phyloP scores from a whole-genome alignment of 2,888 invertebrate species.

The Drosophila nr. medialis region DNA sequence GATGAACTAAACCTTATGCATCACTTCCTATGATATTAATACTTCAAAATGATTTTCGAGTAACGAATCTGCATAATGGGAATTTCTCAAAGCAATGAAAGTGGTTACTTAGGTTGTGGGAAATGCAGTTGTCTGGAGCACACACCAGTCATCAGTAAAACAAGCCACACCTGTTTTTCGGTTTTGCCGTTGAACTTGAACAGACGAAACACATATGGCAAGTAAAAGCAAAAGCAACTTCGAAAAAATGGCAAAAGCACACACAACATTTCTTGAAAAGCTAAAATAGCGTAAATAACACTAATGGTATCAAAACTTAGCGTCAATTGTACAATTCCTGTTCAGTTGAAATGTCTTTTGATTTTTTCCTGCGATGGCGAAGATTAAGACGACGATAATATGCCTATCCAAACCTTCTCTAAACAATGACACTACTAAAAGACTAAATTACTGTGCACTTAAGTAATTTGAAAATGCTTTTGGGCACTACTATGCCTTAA shows the following conservation, averaged over 20 bases:
- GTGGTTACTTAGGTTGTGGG: constrained; percentile 9
- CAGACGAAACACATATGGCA: constrained; percentile 21
- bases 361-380: not conserved
- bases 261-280: constrained; percentile 10
- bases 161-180: constrained; percentile 33
- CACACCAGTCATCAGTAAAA: constrained; percentile 10
- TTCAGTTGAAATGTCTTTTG: not conserved
- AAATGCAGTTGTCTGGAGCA: constrained; percentile 10
- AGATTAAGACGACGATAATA: not conserved
- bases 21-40: constrained; percentile 3
- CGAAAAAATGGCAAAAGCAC: constrained; percentile 5
- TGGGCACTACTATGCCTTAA: constrained; percentile 1
- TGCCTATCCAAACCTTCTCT: not conserved
- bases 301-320: not conserved
- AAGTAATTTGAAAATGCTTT: constrained; percentile 46
- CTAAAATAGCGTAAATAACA: constrained; percentile 14
- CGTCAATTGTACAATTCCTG: not conserved
- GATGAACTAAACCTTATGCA: constrained; percentile 6
- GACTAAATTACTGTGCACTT: not conserved
- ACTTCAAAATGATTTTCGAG: constrained; percentile 14
- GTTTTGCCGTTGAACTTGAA: constrained; percentile 68
- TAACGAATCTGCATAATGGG: constrained; percentile 6
- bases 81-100: constrained; percentile 34
- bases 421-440: not conserved
- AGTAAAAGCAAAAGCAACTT: constrained; percentile 16